Evolutionary conservation across 2,888 invertebrate genomes (phyloP).

Genomic region (Meganola albula): DNA sequence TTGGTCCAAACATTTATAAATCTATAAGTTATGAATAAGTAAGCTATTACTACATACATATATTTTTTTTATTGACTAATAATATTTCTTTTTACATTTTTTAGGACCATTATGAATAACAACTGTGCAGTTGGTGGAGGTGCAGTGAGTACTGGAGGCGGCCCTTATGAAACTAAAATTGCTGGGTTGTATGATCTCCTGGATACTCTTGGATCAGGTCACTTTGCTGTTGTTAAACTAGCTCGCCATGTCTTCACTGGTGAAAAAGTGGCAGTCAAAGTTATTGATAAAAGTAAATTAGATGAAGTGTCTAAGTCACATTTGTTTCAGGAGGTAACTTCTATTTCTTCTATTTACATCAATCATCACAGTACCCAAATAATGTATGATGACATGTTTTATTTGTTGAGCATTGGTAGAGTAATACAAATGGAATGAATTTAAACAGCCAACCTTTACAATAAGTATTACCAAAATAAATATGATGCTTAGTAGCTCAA

Average conservation of each 20-base stretch:
- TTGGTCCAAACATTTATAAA: no score
- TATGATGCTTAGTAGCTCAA: no score
- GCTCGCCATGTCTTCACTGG: constrained; percentile 99
- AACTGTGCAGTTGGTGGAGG: constrained; percentile 56
- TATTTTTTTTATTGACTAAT: constrained; percentile 10
- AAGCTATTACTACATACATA: no score
- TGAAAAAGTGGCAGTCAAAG: constrained; percentile 98
- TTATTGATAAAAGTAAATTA: constrained; percentile 98
- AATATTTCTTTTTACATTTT: constrained; percentile 9
- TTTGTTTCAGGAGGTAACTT: constrained; percentile 96
- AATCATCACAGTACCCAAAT: no score
- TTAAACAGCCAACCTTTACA: no score
- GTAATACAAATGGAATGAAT: no score
- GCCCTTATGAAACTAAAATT: constrained; percentile 89
- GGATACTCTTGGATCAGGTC: constrained; percentile 97
- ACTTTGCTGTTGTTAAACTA: constrained; percentile 98
- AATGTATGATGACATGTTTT: no score
- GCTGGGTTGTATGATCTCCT: constrained; percentile 98
- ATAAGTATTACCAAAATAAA: no score
- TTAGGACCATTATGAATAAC: constrained; percentile 50
- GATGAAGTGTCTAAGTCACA: constrained; percentile 97
- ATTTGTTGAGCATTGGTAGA: no score
- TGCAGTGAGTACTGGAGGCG: constrained; percentile 52
- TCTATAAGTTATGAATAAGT: no score
- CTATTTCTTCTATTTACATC: no score